Percentiles rank a stretch among this genome's conserved stretches.
These are phyloP conservation scores for Dryomyza anilis DNA, from an alignment of 2,888 invertebrate species.

Conservation along the genomic window DNA sequence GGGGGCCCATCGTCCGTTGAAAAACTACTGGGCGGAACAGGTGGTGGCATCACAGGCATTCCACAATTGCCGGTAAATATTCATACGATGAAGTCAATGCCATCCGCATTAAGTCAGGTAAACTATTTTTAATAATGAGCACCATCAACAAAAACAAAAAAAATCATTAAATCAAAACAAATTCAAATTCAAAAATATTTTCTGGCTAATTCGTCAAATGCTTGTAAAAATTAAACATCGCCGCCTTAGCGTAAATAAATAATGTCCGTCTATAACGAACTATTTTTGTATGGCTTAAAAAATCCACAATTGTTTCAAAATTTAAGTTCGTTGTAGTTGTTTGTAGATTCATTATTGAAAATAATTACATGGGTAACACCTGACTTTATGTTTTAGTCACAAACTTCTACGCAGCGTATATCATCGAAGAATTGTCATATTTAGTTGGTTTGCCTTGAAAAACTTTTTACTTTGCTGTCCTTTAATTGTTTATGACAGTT, in stretches of 20 bases:
- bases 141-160: conserved; percentile 34
- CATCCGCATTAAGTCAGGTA: conserved; percentile 62
- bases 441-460: no score
- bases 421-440: no score
- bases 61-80: conserved; percentile 61
- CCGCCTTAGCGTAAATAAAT: neutral
- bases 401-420: no score
- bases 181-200: neutral
- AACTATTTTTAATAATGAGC: conserved; percentile 56
- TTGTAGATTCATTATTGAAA: conserved; percentile 54
- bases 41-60: conserved; percentile 59
- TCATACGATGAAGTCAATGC: conserved; percentile 62
- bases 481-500: no score
- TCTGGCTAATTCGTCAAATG: conserved; percentile 11
- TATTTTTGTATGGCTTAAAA: neutral
- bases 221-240: conserved; percentile 3
- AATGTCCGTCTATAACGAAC: neutral
- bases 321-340: conserved; percentile 32
- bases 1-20: conserved; percentile 61
- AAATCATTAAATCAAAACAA: conserved; percentile 19
- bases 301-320: conserved; percentile 25
- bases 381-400: no score
- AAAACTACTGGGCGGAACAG: conserved; percentile 63
- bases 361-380: conserved; percentile 35
- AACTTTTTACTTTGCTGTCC: no score